A percentile compares a stretch with the other conserved stretches of the same genome.
These are phyloP conservation scores for Cryptoprocta ferox DNA, from an alignment of 2,797 vertebrate species.

Conservation along the genomic window DNA sequence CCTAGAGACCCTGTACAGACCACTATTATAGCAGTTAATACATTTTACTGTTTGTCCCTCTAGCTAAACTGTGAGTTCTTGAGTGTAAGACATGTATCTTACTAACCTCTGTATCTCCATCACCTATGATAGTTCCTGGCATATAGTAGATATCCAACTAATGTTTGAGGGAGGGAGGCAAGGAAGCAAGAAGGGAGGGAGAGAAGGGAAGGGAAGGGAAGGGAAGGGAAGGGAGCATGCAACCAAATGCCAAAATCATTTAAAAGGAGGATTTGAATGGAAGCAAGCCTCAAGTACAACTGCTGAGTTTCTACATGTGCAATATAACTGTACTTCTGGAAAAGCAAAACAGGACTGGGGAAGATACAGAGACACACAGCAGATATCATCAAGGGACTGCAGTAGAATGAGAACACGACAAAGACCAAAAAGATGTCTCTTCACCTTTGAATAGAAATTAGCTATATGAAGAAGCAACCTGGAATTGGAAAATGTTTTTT, in stretches of 20 bases:
- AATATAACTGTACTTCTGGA: neutral
- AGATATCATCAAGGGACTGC: neutral
- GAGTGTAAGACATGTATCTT: neutral
- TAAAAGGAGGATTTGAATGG: constrained; percentile 4
- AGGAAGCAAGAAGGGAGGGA: neutral
- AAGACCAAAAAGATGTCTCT: neutral
- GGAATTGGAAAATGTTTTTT: neutral
- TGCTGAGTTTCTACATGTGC: neutral
- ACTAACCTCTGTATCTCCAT: neutral
- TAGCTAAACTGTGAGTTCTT: constrained; percentile 29
- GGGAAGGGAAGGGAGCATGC: neutral
- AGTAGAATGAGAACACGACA: neutral
- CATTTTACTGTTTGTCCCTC: neutral
- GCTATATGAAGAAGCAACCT: neutral
- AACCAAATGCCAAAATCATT: neutral
- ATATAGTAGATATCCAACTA: neutral
- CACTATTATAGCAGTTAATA: neutral
- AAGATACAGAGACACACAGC: neutral
- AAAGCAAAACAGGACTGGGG: neutral
- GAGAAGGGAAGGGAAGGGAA: neutral
- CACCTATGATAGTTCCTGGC: neutral
- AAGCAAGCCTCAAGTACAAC: neutral
- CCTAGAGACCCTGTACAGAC: neutral
- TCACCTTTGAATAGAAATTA: neutral
- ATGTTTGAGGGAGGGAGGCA: neutral